Percentiles rank a stretch among this genome's conserved stretches.
Evolutionary conservation across 2,797 vertebrate species (phyloP).

Genomic region (Poeciliopsis turneri): DNA sequence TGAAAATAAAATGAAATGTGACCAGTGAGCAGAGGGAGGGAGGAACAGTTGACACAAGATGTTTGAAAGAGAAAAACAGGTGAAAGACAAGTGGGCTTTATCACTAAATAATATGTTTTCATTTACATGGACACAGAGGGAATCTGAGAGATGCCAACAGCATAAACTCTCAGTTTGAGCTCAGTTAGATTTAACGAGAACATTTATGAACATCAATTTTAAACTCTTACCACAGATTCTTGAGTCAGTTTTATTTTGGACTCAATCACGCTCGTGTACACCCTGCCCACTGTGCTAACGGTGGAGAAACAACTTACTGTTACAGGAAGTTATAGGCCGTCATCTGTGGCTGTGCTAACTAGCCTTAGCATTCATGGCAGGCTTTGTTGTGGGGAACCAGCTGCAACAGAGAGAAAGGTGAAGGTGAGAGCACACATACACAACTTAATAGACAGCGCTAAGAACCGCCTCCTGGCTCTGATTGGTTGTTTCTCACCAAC

Average conservation of each 20-base stretch:
- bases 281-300: no score
- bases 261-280: no score
- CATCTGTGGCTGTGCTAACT: no score
- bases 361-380: no score
- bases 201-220: neutral
- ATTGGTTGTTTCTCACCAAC: no score
- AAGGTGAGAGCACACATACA: no score
- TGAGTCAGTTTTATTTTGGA: neutral
- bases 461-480: no score
- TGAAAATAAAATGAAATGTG: constrained; percentile 23
- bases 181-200: neutral
- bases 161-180: neutral
- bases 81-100: neutral
- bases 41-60: neutral
- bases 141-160: neutral
- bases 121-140: neutral
- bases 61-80: neutral
- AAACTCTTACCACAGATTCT: neutral
- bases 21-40: constrained; percentile 7
- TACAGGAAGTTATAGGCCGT: no score
- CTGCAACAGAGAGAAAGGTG: no score
- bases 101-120: neutral
- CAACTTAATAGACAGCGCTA: no score
- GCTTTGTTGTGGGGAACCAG: no score
- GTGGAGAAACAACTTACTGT: no score